Base-by-base conservation (phyloP, 2,888 invertebrate species). In the Leptinotarsa rubiginosa region DNA sequence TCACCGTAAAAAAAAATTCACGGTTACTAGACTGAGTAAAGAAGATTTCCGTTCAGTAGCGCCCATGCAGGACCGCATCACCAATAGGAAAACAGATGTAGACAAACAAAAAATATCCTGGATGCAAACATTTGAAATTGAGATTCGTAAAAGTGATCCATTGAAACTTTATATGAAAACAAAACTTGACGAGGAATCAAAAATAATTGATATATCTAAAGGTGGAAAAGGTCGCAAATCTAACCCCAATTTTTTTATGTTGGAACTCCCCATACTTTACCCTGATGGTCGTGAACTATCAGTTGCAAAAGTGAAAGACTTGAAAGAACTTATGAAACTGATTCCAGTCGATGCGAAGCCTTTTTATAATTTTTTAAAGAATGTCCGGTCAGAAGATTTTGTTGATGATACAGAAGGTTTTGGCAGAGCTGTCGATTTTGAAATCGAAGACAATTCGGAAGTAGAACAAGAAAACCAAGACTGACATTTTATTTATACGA, bases 1-100 rank as follows among this genome's bases (percentile, higher is more conserved):
- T 69, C 73, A 80, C 22, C 52, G 59, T 72, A 80, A 81, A 74
- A 68, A 75, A 7, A 79, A 78, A 47, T 76, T 79, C 74, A 25
- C 74, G 52, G 78, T 79, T 18, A 77, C 75, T 25, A 62, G 69
- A 59, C 73, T 80, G 4, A 68, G 49, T 74, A 50, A 65, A 66
- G 41, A 73, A 50, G 77, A 81, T 41, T 74, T 81, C 64, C 66
- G 74, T 69, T 74, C 76, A n/a, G 73, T 75, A 10, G 25, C 67
- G 50, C 70, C 62, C 16, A 56, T 79, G 56, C 68, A 73, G 64
- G 71, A 74, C 73, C 70, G 54, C 18, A 70, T 70, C 16, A 71
- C 56, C 59, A 74, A 69, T 65, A 49, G 74, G 16, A 74, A 74
- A 62, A n/a, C 20, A 31, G 62, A 71, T 64, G 25, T 62, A 31